Base-by-base conservation (phyloP, 2,797 vertebrate species). In the Enteromius anoplus region DNA sequence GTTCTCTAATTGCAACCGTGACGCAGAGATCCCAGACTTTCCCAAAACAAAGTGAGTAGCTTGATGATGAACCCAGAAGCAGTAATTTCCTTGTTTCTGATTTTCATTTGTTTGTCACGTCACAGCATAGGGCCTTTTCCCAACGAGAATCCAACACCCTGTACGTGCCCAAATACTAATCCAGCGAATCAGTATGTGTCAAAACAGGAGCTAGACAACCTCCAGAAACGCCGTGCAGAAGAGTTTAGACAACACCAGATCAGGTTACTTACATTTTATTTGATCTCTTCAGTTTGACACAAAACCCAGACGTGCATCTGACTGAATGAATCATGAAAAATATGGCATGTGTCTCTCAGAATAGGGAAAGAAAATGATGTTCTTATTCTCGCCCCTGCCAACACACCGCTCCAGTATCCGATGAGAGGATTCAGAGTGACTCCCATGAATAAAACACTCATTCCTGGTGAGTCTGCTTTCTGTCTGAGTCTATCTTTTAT, bases 331-430 rank as follows among this genome's bases (percentile, higher is more conserved):
- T 2, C 11, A 2, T 12, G 15, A 62, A 29, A 29, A 14, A 5
- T 5, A 5, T 62, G 26, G 0, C 11, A 3, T 53, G 45, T 37
- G 10, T 42, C 10, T 19, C 0, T 1, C 17, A 82, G 81, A 19
- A 68, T 8, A n/a, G 62, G 81, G 5, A 83, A 70, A 45, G 49
- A 83, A 32, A 77, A 83, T 1, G 53, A 83, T 23, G 64, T 78
- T 45, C 73, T 89, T 42, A 71, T 92, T 49, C 75, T 90, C 10
- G 89, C 85, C 73, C 71, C n/a, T 1, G 62, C 91, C 17, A 91
- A 92, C 85, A 88, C 88, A 6, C 91, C 91, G 12, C 85, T 91
- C 53, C 89, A 91, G 83, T 92, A 91, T 83, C 90, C 91, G 0
- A 88, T 89, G 70, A 87, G 90, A 78, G 91, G 91, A 37, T 88